Conservation (phyloP, 1,140 invertebrate species). For the Papilio xuthus region DNA sequence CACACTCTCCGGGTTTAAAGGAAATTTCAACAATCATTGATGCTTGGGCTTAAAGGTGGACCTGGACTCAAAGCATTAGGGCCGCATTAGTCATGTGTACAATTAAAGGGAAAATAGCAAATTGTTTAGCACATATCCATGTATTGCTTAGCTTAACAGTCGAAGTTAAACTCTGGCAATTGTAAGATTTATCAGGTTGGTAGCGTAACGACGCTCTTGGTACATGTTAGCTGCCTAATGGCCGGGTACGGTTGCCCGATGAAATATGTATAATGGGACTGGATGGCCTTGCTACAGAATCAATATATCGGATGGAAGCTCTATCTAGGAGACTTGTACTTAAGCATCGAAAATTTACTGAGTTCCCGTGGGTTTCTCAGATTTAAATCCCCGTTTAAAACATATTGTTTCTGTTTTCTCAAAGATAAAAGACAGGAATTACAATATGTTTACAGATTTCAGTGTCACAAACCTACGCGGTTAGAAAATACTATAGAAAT, state of each 20-base stretch:
- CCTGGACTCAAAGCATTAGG: too few relatives aligned
- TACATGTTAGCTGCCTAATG: constrained; percentile 29
- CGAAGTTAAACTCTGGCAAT: constrained; percentile 31
- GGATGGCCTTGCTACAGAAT: constrained; percentile 19
- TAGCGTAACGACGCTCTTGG: constrained; percentile 27
- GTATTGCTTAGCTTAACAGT: not conserved
- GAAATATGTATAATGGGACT: constrained; percentile 25
- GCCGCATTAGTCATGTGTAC: too few relatives aligned
- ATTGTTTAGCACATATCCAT: not conserved
- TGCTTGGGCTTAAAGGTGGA: too few relatives aligned
- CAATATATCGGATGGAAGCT: constrained; percentile 9
- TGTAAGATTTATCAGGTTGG: constrained; percentile 21
- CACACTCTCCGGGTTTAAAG: too few relatives aligned
- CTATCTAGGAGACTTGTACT: not conserved
- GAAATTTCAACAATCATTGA: too few relatives aligned
- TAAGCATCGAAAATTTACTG: not conserved
- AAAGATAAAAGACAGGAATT: too few relatives aligned
- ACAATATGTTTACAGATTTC: too few relatives aligned
- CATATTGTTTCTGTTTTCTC: too few relatives aligned
- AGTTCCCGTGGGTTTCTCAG: too few relatives aligned
- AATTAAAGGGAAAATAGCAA: not conserved
- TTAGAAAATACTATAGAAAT: not conserved
- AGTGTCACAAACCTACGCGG: too few relatives aligned
- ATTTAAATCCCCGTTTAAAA: too few relatives aligned
- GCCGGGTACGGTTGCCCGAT: constrained; percentile 27